Conservation (phyloP, 2,113 vertebrate genomes). For the Perccottus glenii region DNA sequence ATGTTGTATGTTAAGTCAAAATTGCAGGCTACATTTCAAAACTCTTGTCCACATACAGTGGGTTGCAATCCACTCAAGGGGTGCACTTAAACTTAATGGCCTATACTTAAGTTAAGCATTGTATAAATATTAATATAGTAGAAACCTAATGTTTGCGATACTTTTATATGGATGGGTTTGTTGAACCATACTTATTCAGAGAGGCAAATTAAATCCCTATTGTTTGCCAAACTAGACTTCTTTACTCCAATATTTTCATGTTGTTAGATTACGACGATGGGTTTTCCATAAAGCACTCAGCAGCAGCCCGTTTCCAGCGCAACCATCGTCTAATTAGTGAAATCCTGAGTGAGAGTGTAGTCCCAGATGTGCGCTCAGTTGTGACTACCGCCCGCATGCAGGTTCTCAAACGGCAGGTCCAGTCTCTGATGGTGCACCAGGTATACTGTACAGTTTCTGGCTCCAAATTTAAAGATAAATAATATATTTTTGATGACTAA, state of each 20-base stretch:
- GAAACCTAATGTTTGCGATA: slow-evolving; percentile 24
- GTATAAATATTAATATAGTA: slow-evolving; percentile 46
- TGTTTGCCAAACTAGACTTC: slow-evolving; percentile 7
- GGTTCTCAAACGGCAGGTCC: slow-evolving; percentile 97
- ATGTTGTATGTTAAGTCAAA: slow-evolving; percentile 34
- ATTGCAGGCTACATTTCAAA: slow-evolving; percentile 38
- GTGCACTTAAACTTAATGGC: slow-evolving; percentile 44
- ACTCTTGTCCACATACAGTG: slow-evolving; percentile 24
- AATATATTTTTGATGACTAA: not conserved
- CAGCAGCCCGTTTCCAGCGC: slow-evolving; percentile 94
- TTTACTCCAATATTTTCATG: not conserved
- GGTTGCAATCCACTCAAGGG: slow-evolving; percentile 42
- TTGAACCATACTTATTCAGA: not conserved
- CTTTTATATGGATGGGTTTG: slow-evolving; percentile 22
- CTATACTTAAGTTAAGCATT: slow-evolving; percentile 35
- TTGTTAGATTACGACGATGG: slow-evolving; percentile 94
- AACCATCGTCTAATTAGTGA: slow-evolving; percentile 99
- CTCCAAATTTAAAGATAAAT: not conserved
- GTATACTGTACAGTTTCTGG: slow-evolving; percentile 64
- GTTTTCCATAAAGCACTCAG: slow-evolving; percentile 96
- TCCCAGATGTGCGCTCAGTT: slow-evolving; percentile 95
- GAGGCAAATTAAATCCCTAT: not conserved
- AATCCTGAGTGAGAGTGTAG: slow-evolving; percentile 96
- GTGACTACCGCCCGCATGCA: slow-evolving; percentile 99
- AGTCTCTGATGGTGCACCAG: slow-evolving; percentile 99